Conservation (phyloP, 2,888 invertebrate genomes). For the Torymus aiolomorphi region DNA sequence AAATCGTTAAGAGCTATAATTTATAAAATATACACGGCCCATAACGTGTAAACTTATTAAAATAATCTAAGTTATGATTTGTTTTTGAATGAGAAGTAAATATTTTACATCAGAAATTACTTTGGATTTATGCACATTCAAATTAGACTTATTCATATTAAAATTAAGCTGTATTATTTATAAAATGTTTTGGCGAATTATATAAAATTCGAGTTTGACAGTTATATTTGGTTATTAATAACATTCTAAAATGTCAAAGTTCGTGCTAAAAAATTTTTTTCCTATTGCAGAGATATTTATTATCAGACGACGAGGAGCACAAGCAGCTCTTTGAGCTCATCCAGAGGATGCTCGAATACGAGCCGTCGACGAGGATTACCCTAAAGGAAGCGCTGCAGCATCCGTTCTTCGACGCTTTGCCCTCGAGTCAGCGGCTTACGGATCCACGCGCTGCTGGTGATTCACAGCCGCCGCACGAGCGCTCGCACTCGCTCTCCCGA, state of each 20-base stretch:
- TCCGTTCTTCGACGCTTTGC: conserved; percentile 93
- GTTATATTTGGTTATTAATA: too few relatives aligned
- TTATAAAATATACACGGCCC: too few relatives aligned
- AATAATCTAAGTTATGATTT: too few relatives aligned
- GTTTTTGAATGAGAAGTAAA: too few relatives aligned
- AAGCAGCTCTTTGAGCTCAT: conserved; percentile 95
- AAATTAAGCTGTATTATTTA: too few relatives aligned
- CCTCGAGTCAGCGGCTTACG: conserved; percentile 86
- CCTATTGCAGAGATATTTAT: conserved; percentile 88
- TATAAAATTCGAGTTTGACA: too few relatives aligned
- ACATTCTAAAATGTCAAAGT: not conserved
- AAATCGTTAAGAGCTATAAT: too few relatives aligned
- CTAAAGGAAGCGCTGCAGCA: conserved; percentile 92
- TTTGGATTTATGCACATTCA: too few relatives aligned
- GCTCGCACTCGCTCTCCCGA: conserved; percentile 85
- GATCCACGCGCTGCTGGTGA: conserved; percentile 77
- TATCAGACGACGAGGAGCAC: conserved; percentile 92
- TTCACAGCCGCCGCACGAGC: conserved; percentile 79
- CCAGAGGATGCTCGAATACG: conserved; percentile 97
- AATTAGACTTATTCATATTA: too few relatives aligned
- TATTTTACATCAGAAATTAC: too few relatives aligned
- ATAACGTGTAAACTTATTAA: too few relatives aligned
- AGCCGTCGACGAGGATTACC: conserved; percentile 92
- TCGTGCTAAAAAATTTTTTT: not conserved
- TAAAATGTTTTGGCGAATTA: too few relatives aligned